Evolutionary conservation across 2,888 invertebrate genomes (phyloP).

Genomic region (Neuroscelio doddi): DNA sequence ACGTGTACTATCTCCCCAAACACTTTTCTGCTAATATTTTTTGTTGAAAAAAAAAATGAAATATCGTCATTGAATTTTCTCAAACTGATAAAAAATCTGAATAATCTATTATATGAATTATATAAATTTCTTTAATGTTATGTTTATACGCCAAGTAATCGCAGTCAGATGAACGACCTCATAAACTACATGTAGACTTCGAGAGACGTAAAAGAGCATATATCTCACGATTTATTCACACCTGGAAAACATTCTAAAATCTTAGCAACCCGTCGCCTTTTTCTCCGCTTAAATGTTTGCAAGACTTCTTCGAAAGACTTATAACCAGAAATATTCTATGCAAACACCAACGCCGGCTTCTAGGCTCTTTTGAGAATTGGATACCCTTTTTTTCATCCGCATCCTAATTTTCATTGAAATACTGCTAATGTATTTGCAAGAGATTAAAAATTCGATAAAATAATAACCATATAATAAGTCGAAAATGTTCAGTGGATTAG

Average conservation of each 20-base stretch:
- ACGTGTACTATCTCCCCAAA: too few relatives aligned
- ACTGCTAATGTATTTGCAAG: too few relatives aligned
- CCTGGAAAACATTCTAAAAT: constrained; percentile 42
- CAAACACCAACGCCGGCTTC: constrained; percentile 31
- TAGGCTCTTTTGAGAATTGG: constrained; percentile 17
- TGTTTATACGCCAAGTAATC: constrained; percentile 41
- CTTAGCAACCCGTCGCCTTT: constrained; percentile 35
- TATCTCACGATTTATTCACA: constrained; percentile 37
- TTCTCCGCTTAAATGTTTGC: constrained; percentile 32
- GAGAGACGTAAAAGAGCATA: constrained; percentile 21
- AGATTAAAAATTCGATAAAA: too few relatives aligned
- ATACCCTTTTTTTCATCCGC: constrained; percentile 3
- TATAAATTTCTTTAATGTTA: constrained; percentile 28
- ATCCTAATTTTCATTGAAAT: too few relatives aligned
- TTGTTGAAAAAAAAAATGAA: too few relatives aligned
- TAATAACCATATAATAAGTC: too few relatives aligned
- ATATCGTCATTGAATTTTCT: too few relatives aligned
- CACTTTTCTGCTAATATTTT: neutral
- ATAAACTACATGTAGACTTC: constrained; percentile 29
- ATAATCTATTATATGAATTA: neutral
- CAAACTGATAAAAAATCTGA: too few relatives aligned
- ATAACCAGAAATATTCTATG: constrained; percentile 37
- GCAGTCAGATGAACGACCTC: constrained; percentile 44
- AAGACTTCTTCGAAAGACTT: constrained; percentile 36
- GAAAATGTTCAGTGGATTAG: too few relatives aligned